These are phyloP conservation scores for Harpagifer antarcticus DNA, from an alignment of 2,797 vertebrate species.

Conservation along the genomic window DNA sequence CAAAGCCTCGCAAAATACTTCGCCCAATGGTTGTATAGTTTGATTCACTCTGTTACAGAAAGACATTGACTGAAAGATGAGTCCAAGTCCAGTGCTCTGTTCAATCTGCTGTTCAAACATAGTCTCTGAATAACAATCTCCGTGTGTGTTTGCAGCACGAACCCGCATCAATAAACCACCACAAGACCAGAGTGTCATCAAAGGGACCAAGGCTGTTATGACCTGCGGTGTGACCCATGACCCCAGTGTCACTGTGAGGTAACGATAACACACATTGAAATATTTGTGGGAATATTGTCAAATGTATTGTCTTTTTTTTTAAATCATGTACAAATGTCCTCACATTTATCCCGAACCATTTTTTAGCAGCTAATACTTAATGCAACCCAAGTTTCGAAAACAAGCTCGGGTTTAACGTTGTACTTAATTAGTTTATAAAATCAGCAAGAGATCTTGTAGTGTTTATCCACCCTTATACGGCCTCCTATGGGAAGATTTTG, in stretches of 20 bases:
- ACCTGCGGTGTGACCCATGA: conserved; percentile 95
- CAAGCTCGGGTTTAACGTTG: conserved; percentile 37
- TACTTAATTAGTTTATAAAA: conserved; percentile 71
- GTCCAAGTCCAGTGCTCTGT: conserved; percentile 30
- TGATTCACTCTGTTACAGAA: conserved; percentile 46
- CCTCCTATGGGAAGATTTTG: conserved; percentile 70
- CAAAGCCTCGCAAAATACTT: conserved; percentile 36
- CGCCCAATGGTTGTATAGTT: conserved; percentile 13
- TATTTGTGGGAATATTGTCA: not conserved
- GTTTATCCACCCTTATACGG: conserved; percentile 65
- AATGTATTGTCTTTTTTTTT: not conserved
- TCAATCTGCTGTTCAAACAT: conserved; percentile 53
- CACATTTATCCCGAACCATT: not conserved
- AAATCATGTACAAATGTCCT: not conserved
- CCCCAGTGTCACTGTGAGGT: conserved; percentile 93
- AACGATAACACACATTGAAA: conserved; percentile 20
- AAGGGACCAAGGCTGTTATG: conserved; percentile 96
- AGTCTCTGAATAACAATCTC: conserved; percentile 35
- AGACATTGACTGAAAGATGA: conserved; percentile 54
- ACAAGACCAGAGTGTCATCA: conserved; percentile 97
- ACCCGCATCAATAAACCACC: conserved; percentile 94
- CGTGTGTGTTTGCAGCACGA: conserved; percentile 86
- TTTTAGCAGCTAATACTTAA: conserved; percentile 16
- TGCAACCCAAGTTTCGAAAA: conserved; percentile 21
- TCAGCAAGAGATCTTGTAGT: conserved; percentile 54